A percentile compares a stretch with the other conserved stretches of the same genome.
Conservation (phyloP, 2,888 invertebrate genomes). For the Tanypteryx hageni region DNA sequence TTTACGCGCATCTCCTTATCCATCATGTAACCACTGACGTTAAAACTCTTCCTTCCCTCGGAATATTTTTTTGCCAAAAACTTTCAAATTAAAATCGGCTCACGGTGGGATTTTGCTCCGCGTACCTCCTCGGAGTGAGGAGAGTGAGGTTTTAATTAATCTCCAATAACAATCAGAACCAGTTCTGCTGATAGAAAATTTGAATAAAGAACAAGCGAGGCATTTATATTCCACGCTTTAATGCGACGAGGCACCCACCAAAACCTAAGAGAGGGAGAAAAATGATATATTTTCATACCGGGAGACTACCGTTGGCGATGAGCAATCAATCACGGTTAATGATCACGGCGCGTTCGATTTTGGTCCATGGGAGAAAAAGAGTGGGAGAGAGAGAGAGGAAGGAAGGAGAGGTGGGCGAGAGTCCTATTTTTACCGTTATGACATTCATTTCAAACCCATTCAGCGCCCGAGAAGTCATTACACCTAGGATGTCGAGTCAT, state of each 20-base stretch:
- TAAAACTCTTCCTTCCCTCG: too few species aligned
- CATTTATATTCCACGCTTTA: conserved; percentile 39
- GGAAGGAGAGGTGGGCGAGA: neutral
- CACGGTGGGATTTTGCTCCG: too few species aligned
- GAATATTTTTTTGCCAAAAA: too few species aligned
- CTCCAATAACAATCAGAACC: neutral
- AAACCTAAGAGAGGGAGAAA: conserved; percentile 3
- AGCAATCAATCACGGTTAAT: conserved; percentile 51
- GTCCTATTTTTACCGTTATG: conserved; percentile 45
- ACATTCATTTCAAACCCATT: conserved; percentile 35
- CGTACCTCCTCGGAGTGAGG: neutral
- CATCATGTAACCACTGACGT: too few species aligned
- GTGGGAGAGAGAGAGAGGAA: neutral
- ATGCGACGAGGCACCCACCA: neutral
- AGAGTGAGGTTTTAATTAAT: conserved; percentile 46
- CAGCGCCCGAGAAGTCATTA: conserved; percentile 37
- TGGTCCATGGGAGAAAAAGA: neutral
- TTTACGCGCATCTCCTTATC: too few species aligned
- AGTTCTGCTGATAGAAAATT: neutral
- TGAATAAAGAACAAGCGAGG: conserved; percentile 4
- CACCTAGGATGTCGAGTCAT: conserved; percentile 45
- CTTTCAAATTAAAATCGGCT: too few species aligned
- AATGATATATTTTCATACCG: conserved; percentile 49
- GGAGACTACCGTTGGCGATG: conserved; percentile 56
- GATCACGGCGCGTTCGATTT: conserved; percentile 9